Conservation (phyloP, 2,888 invertebrate species). For the Lasiommata megera region DNA sequence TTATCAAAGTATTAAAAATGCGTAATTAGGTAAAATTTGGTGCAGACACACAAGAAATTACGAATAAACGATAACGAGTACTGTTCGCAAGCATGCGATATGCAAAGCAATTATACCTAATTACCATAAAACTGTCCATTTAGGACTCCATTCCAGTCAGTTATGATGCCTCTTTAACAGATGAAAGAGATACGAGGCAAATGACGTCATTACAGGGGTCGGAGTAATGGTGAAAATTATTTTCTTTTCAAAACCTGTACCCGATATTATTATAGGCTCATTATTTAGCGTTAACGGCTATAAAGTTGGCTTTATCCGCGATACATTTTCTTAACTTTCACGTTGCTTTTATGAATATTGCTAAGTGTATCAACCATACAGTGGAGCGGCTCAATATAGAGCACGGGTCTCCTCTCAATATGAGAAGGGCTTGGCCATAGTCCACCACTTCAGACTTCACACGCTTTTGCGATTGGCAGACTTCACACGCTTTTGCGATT, state of each 20-base stretch:
- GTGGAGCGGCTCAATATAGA: neutral
- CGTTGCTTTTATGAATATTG: constrained; percentile 2
- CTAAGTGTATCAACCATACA: neutral
- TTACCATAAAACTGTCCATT: constrained; percentile 10
- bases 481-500: too few relatives aligned
- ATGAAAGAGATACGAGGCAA: constrained; percentile 31
- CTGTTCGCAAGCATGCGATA: neutral
- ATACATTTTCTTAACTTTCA: constrained; percentile 3
- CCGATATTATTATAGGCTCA: constrained; percentile 9
- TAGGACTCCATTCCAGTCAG: neutral
- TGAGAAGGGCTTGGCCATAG: too few relatives aligned
- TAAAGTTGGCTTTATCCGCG: neutral
- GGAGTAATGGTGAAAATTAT: constrained; percentile 40
- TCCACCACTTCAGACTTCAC: too few relatives aligned
- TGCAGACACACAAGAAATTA: too few relatives aligned
- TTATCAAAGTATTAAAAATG: too few relatives aligned
- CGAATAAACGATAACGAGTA: neutral
- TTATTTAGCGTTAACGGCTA: constrained; percentile 6
- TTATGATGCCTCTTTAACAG: neutral
- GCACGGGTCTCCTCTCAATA: too few relatives aligned
- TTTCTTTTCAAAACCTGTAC: constrained; percentile 37
- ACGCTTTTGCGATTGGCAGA: too few relatives aligned
- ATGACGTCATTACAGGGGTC: constrained; percentile 44
- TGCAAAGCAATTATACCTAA: neutral
- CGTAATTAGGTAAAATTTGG: too few relatives aligned